Evolutionary conservation across 2,888 invertebrate species (phyloP).

Genomic region (Bedellia somnulentella): DNA sequence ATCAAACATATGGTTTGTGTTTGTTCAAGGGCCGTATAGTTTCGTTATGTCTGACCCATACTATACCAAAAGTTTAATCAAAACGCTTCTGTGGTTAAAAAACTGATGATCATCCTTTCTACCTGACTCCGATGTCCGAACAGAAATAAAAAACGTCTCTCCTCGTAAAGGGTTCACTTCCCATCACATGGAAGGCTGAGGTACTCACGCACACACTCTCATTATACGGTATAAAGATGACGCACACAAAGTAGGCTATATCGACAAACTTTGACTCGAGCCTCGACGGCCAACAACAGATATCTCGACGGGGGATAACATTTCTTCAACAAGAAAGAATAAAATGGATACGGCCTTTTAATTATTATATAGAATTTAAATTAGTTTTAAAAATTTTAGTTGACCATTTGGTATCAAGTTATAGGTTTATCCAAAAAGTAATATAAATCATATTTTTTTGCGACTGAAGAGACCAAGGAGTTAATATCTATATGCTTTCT

Average conservation of each 20-base stretch:
- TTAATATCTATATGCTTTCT: too few species aligned
- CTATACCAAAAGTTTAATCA: too few species aligned
- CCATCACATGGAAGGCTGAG: conserved; percentile 52
- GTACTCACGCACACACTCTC: conserved; percentile 19
- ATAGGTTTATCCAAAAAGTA: too few species aligned
- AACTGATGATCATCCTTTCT: conserved; percentile 59
- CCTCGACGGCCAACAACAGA: conserved; percentile 29
- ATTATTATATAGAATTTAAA: neutral
- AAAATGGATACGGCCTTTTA: conserved; percentile 19
- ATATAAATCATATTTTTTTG: too few species aligned
- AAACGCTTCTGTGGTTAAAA: conserved; percentile 52
- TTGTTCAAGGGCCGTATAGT: too few species aligned
- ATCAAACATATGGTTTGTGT: too few species aligned
- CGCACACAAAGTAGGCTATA: conserved; percentile 15
- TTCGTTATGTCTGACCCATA: too few species aligned
- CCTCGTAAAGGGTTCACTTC: conserved; percentile 63
- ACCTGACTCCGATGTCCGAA: conserved; percentile 61
- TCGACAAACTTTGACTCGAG: conserved; percentile 3
- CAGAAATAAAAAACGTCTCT: conserved; percentile 60
- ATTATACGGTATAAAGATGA: conserved; percentile 1
- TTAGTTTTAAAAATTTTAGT: conserved; percentile 2
- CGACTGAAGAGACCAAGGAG: too few species aligned
- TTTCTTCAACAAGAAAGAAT: conserved; percentile 38
- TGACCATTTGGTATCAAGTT: too few species aligned
- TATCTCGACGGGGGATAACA: conserved; percentile 50